A percentile compares a stretch with the other conserved stretches of the same genome.
These are phyloP conservation scores for Aradus depressus DNA, from an alignment of 2,888 invertebrate genomes.

Conservation along the genomic window DNA sequence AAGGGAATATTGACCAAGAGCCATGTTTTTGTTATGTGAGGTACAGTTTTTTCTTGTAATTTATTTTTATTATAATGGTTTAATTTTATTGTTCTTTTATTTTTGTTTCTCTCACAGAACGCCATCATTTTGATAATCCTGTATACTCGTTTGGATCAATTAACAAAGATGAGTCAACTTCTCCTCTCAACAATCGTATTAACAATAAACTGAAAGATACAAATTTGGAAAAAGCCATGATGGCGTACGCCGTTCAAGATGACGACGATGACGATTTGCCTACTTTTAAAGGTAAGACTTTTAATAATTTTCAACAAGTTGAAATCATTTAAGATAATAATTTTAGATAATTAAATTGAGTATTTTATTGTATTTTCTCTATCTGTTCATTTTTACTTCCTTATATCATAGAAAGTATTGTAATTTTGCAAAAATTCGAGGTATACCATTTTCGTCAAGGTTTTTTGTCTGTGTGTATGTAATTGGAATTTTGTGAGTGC, in stretches of 20 bases:
- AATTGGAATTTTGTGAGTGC: too few relatives aligned
- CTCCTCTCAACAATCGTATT: constrained; percentile 41
- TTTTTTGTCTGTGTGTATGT: too few relatives aligned
- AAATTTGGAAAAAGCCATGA: constrained; percentile 44
- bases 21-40: constrained; percentile 10
- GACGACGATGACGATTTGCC: constrained; percentile 33
- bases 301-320: background rate
- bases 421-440: too few relatives aligned
- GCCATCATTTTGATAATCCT: constrained; percentile 85
- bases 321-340: too few relatives aligned
- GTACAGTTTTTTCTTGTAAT: constrained; percentile 5
- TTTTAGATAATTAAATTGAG: background rate
- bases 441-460: too few relatives aligned
- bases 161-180: constrained; percentile 37
- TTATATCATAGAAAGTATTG: background rate
- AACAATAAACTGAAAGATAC: constrained; percentile 50
- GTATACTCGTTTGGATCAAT: constrained; percentile 54
- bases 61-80: background rate
- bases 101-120: constrained; percentile 42
- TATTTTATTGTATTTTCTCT: background rate
- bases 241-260: constrained; percentile 42
- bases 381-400: background rate
- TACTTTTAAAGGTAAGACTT: constrained; percentile 18
- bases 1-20: too few relatives aligned
- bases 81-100: background rate